Percentiles rank a stretch among this genome's conserved stretches.
phyloP scores from a whole-genome alignment of 2,113 vertebrate genomes.

The Ammospiza nelsoni region DNA sequence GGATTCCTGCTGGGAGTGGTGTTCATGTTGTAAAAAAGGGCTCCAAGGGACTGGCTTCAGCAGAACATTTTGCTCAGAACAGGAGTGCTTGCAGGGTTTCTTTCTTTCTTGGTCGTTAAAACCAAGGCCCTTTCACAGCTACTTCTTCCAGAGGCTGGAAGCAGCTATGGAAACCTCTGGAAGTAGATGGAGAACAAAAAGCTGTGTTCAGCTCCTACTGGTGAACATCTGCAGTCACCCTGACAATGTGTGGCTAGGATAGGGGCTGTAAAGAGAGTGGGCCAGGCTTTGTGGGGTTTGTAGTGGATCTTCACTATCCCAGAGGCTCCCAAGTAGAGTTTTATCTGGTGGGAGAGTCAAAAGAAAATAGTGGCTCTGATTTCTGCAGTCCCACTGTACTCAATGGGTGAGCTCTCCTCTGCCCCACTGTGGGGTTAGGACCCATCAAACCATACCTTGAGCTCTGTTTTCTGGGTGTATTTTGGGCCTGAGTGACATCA shows the following conservation, averaged over 20 bases:
- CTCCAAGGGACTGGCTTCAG: background rate
- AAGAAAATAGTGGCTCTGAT: background rate
- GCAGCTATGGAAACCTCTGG: background rate
- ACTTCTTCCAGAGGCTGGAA: background rate
- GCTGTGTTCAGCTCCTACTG: background rate
- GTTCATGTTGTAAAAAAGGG: background rate
- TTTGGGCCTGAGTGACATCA: background rate
- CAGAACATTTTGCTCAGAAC: background rate
- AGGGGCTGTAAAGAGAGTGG: background rate
- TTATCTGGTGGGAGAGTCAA: background rate
- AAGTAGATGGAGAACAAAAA: background rate
- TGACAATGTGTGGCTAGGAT: fast-evolving
- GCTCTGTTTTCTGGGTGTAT: background rate
- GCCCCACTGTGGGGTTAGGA: background rate
- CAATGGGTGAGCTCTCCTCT: background rate
- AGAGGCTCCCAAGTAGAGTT: background rate
- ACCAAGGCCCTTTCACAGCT: background rate
- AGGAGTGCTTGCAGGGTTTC: fast-evolving
- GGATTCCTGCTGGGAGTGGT: background rate
- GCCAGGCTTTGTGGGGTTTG: background rate
- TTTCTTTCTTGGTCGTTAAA: background rate
- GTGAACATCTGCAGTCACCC: background rate
- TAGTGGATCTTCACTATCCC: fast-evolving
- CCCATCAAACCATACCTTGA: background rate
- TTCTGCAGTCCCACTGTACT: background rate